Base-by-base conservation (phyloP, 2,113 vertebrate genomes). In the Heloderma charlesbogerti region DNA sequence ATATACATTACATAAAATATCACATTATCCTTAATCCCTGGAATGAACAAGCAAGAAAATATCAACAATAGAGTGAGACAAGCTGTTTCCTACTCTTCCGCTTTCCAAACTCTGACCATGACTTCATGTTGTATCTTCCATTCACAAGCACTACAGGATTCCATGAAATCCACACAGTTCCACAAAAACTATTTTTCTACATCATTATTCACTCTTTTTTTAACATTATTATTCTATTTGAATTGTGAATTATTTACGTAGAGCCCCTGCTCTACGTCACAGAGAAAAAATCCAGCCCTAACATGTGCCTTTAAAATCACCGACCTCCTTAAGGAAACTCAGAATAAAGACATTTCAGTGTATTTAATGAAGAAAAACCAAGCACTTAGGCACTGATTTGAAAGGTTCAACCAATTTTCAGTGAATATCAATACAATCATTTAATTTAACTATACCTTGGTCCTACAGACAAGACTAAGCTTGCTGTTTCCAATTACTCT, bases 41-140 rank as follows among this genome's bases (percentile, higher is more conserved):
- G 37, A 29, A 92, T 93, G 94, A 92, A 92, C 92, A 96, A 80
- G 81, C 92, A 94, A 94, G 84, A 93, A 67, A 95, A 92, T 86
- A 31, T 74, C 51, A 27, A 92, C 91, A 84, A 72, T 89, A 22
- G 86, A 94, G 94, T 85, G 91, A 92, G 88, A 88, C 83, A 40
- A 69, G 84, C 88, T 82, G 15, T 81, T 92, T 93, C 86, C 48
- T 43, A 91, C 69, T 74, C 78, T 45, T 84, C 51, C 89, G 72
- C 2, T 81, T 5, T 87, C 89, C 51, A 48, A 78, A 63, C 34
- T 1, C 2, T 25, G 16, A 13, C 79, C 10, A n/a, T 27, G 34
- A 10, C 12, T 82, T 82, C 45, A 40, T 57, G 67, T 16, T 8
- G 12, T 37, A 63, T 27, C 48, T 72, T 43, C 48, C 22, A 34